Evolutionary conservation across 1,140 invertebrate species (phyloP), one percentile per base, ranked within the genome.

Genomic region (Drosophila hydei): DNA sequence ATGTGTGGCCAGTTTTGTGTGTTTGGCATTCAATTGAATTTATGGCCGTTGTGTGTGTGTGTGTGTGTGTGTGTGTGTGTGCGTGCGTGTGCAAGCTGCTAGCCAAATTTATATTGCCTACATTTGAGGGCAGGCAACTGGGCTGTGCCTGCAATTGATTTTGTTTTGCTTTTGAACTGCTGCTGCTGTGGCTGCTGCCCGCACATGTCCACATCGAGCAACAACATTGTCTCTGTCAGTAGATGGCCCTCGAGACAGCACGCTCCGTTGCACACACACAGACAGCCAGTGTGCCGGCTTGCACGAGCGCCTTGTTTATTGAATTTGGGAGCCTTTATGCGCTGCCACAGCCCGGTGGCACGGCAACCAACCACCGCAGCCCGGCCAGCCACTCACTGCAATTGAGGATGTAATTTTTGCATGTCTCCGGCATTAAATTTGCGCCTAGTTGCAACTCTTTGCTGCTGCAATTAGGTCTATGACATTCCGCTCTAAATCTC

Each of bases 401-500:
- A 81, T 87, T 72, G 77, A 78, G 81, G 81, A 87, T 87, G 81
- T 87, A 88, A 87, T 87, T 87, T 87, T 88, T 87, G 78, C 77
- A 87, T 81, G 81, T 88, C 81, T 81, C 81, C 81, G 81, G 81
- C 83, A 81, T 87, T 81, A 87, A 81, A 87, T 87, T 85, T 80
- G 61, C 80, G 58, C 59, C 67, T 40, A 60, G 55, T 43, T 51
- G 38, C 55, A 36, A 50, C 33, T n/a, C 27, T 77, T 51, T 58
- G 74, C 68, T 61, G 73, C 30, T 75, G 78, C 83, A 87, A 87
- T 87, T 87, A 87, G 75, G 83, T 60, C 81, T 81, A 88, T 87
- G 81, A 81, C 77, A 87, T 87, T 87, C 81, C 78, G 83, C 83
- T 88, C 83, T 88, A 88, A 88, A 87, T 81, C 83, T 87, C 56